Evolutionary conservation across 2,113 vertebrate species (phyloP), one percentile per base, ranked within the genome.

Genomic region (Paradisaea rubra): DNA sequence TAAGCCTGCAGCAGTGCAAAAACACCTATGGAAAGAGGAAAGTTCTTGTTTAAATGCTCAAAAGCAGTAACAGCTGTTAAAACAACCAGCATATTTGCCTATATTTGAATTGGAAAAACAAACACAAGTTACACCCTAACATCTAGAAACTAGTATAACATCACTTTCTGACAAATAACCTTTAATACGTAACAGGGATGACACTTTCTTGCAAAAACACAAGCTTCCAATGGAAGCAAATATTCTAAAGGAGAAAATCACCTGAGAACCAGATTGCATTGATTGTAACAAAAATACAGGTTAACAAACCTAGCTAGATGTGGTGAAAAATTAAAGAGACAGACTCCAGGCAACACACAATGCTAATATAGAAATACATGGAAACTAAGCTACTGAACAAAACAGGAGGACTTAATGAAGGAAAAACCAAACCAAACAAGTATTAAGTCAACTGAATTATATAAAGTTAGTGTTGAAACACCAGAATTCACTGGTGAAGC

Each of bases 1-100:
- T 99, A 99, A 5, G 98, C 99, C 97, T 99, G 99, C 70, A 99
- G 97, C 74, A 99, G 97, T 20, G 99, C 99, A 97, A 99, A 99
- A 71, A 99, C 99, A 98, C 99, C 99, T 99, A 44, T 54, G 94
- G 73, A 94, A 91, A 97, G 72, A 84, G 14, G 6, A 93, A 91
- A 79, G 22, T 5, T 50, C 47, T 44, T 84, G 42, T 84, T 93
- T 65, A 93, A 82, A 53, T 60, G 6, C 13, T 84, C 47, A 83
- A 76, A 85, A 87, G 49, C 25, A 52, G 41, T 39, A 87, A 57
- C 63, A 85, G 9, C 13, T 88, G 20, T 68, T 63, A 49, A 49
- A 70, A 20, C 9, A 81, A 57, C 2, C 53, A 27, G 31, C 18
- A 42, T 60, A 30, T 88, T 47, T 24, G 8, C 15, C 71, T 66